These are phyloP conservation scores for Sminthurides bifidus DNA, from an alignment of 1,140 invertebrate species.

Conservation along the genomic window DNA sequence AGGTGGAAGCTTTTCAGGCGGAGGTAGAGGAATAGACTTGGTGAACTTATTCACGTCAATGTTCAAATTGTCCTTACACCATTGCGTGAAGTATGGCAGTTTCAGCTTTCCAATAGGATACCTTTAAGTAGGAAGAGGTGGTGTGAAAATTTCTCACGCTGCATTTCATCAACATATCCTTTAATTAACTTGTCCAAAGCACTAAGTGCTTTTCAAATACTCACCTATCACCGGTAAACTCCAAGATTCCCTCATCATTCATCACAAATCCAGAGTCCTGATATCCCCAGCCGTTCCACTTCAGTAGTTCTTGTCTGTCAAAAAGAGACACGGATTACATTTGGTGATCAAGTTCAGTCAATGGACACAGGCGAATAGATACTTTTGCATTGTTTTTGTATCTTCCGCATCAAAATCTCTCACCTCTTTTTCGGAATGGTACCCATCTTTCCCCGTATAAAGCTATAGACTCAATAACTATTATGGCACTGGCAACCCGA, in stretches of 20 bases:
- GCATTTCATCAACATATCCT: neutral
- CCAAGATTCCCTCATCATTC: constrained; percentile 43
- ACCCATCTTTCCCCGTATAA: too few relatives aligned
- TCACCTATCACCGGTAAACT: constrained; percentile 66
- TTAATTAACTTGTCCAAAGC: constrained; percentile 4
- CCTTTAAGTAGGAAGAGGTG: constrained; percentile 39
- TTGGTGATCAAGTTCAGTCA: neutral
- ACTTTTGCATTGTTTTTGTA: neutral
- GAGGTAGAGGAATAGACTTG: constrained; percentile 39
- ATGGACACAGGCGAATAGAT: neutral
- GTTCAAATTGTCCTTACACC: constrained; percentile 62
- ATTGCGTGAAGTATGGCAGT: constrained; percentile 67
- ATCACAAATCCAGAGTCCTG: constrained; percentile 73
- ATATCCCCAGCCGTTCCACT: constrained; percentile 99
- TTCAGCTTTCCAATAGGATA: constrained; percentile 67
- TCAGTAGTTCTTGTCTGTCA: constrained; percentile 60
- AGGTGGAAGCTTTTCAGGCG: constrained; percentile 44
- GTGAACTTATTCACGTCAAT: constrained; percentile 41
- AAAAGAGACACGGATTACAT: neutral
- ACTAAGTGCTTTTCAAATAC: constrained; percentile 13
- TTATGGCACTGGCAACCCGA: too few relatives aligned
- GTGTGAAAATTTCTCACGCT: neutral
- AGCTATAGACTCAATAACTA: too few relatives aligned
- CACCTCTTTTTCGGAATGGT: constrained; percentile 12
- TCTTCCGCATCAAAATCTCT: neutral